Base-by-base conservation (phyloP, 2,888 invertebrate species). In the Pheosia tremula region DNA sequence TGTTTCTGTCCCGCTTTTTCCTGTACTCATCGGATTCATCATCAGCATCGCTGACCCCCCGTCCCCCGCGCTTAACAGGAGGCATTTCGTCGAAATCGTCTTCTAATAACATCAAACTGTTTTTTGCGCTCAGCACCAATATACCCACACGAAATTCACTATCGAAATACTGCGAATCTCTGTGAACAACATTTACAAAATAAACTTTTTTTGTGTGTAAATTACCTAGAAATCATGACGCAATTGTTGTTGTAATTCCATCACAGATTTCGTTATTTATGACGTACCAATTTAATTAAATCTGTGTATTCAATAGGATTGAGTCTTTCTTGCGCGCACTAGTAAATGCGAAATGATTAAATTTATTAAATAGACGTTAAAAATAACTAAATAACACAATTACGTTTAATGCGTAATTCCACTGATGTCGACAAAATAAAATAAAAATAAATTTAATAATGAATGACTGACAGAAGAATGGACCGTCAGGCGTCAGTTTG, bases 11-110 rank as follows among this genome's bases (percentile, higher is more conserved):
- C 47, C 97, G 91, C 59, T 96, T 95, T 72, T 95, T 95, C 64
- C 97, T 94, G 80, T 97, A 97, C 74, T 96, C 96, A 11, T 96
- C 96, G 58, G 95, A 95, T 56, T 96, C 96, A 72, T 96, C 96
- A 58, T 95, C 95, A 10, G 94, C 95, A 68, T 96, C 96, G 61
- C 95, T 95, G 62, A 94, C 93, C 11, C 85, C 89, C 57, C 86
- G 85, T 81, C 84, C 86, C 70, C 84, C 85, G 66, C 89, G 86
- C 75, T 93, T 91, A 24, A 80, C 82, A 66, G 93, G 93, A 81
- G 93, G 85, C 93, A 93, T 93, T 56, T 81, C 81, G 67, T 76
- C 78, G 61, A 77, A 80, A 66, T 78, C 79, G 50, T 82, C 85
- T 69, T 89, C 86, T 79, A 91, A 85, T 88, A 91, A 85, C 93